Evolutionary conservation across 2,888 invertebrate species (phyloP), one percentile per base, ranked within the genome.

Genomic region (Coecobrya sp.): DNA sequence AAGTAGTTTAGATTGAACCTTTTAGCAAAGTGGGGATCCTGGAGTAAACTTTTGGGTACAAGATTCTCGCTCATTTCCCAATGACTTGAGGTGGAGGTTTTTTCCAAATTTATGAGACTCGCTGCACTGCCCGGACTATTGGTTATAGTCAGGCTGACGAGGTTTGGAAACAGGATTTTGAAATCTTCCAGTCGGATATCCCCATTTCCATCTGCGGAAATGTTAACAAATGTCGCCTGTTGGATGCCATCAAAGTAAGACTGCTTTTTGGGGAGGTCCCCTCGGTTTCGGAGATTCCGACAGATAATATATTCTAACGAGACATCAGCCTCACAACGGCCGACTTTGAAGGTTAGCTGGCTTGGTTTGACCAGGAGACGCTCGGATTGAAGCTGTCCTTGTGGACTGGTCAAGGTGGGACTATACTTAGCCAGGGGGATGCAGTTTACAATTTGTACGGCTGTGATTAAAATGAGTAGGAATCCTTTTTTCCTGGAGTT

Each of bases 291-390:
- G 4, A 93, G 16, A 11, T 88, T 89, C 25, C 55, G 22, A n/a
- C 93, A 93, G n/a, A 86, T 86, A 5, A 93, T 85, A 22, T 55
- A 52, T 81, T 91, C 93, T 8, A 91, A 22, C 5, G 93, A 93
- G 45, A 93, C 93, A 22, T 93, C 93, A 11, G 89, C 93, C 3
- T 68, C 49, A 55, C 93, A 93, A 4, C 65, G 65, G 13, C 91
- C 91, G 1, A 93, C 36, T 22, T 81, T 70, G 55, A 93, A 93
- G 22, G 93, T 93, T 30, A 89, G 11, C 42, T 91, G 68, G n/a
- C 91, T 91, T 4, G 93, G 93, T 8, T 91, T 91, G 22, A 52
- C 52, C 16, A 76, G 76, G 3, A 76, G 76, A 7, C 36, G 36
- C 36, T 36, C 36, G 3, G 36, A n/a, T n/a, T n/a, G n/a, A n/a